A percentile compares a stretch with the other conserved stretches of the same genome.
phyloP scores from a whole-genome alignment of 2,888 invertebrate species.

The Dioctria linearis region DNA sequence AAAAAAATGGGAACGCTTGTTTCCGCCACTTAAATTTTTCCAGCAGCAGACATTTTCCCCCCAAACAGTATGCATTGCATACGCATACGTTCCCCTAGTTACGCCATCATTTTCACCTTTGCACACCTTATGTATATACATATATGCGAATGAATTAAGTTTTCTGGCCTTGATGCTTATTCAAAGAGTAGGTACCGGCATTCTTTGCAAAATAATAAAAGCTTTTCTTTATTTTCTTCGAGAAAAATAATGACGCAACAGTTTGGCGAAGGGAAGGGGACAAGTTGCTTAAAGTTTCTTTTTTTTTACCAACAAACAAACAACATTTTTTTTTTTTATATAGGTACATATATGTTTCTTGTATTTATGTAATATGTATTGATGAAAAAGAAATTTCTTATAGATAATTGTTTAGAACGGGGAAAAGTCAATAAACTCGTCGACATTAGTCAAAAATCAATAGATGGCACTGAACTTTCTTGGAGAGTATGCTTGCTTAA shows the following conservation, averaged over 20 bases:
- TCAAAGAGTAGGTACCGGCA: background rate
- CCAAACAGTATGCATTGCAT: too few relatives aligned
- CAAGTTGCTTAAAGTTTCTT: too few relatives aligned
- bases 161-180: background rate
- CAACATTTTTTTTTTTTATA: too few relatives aligned
- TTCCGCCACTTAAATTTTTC: too few relatives aligned
- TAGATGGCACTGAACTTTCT: constrained; percentile 2
- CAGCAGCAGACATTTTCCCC: too few relatives aligned
- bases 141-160: background rate
- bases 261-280: background rate
- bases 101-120: background rate
- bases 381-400: background rate
- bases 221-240: background rate
- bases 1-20: too few relatives aligned
- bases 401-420: background rate
- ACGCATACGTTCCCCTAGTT: too few relatives aligned
- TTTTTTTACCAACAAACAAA: background rate
- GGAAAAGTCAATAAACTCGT: background rate
- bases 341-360: background rate
- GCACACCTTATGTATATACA: background rate
- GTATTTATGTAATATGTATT: background rate
- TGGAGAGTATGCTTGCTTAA: too few relatives aligned
- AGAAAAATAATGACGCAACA: background rate
- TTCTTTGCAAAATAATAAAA: background rate
- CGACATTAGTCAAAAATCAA: background rate